Conservation (phyloP, 2,888 invertebrate genomes). For the Agrochola lychnidis region DNA sequence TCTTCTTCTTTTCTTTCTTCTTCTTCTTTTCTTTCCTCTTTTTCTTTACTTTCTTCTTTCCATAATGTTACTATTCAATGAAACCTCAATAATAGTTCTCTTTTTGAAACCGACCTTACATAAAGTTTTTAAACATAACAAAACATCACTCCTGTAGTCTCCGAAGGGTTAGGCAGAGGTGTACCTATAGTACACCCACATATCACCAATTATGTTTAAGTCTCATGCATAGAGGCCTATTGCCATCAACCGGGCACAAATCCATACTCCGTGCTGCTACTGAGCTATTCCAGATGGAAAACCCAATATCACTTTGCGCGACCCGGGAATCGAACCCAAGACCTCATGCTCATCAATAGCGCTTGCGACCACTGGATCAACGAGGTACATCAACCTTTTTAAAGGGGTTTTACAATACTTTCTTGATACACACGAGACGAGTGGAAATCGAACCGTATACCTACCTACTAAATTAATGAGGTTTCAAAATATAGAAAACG, state of each 20-base stretch:
- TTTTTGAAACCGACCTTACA: constrained; percentile 7
- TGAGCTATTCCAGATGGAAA: background rate
- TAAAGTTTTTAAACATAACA: background rate
- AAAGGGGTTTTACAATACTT: constrained; percentile 2
- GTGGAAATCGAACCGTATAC: constrained; percentile 9
- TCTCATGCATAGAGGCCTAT: background rate
- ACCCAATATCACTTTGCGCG: background rate
- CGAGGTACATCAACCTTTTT: background rate
- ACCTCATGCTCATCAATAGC: too few species aligned
- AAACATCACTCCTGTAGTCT: too few species aligned
- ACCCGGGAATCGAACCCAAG: too few species aligned
- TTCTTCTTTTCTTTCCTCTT: too few species aligned
- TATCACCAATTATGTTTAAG: background rate
- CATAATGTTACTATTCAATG: background rate
- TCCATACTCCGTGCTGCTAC: background rate
- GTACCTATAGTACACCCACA: background rate
- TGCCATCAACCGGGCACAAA: background rate
- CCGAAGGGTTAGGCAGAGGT: background rate
- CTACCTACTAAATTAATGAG: constrained; percentile 35
- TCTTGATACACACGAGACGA: background rate
- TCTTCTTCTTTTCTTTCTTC: too few species aligned
- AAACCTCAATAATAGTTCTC: background rate
- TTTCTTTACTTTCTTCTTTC: too few species aligned
- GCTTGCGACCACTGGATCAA: background rate
- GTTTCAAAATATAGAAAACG: constrained; percentile 26